Evolutionary conservation across 23 tunicate genomes (phyloP), one percentile per base, ranked within the genome.

Genomic region (Trididemnum clinides): DNA sequence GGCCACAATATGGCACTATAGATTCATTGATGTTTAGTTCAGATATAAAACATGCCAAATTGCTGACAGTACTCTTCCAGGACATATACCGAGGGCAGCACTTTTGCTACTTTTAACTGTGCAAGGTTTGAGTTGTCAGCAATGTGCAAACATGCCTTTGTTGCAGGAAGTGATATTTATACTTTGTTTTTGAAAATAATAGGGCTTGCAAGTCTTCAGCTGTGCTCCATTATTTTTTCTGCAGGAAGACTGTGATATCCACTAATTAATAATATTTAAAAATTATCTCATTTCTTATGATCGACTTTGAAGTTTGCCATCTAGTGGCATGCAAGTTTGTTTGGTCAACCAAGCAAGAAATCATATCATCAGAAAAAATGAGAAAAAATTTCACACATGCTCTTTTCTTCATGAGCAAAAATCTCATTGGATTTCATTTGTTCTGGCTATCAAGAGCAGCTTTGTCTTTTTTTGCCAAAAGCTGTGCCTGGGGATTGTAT

Each of bases 101-200:
- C 26, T 21, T 59, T 59, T 12, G 69, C 69, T 15, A 21, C 26
- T 21, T 21, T 59, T 21, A 26, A 59, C 22, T 59, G 69, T 21
- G 69, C 69, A 21, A 59, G 69, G 69, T 59, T 59, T 22, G 18
- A 26, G 26, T 59, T 59, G 69, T 59, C 69, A 59, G 69, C 69
- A 59, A 59, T 59, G 69, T 59, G 69, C 69, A 59, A 59, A 21
- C 69, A 59, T 4, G 69, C 69, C 21, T 59, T 59, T 59, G 21
- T 59, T 12, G 69, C 23, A 59, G 27, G 21, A 59, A 59, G 69
- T 26, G 69, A 59, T 59, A 22, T 26, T 26, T 59, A 59, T 22
- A 59, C 69, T 4, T 59, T 59, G 69, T 59, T 21, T 59, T 59
- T 59, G 26, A 21, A 21, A 59, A 59, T 59, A 59, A 12, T 4